Conservation (phyloP, 1,140 invertebrate species). For the Helicoverpa zea region DNA sequence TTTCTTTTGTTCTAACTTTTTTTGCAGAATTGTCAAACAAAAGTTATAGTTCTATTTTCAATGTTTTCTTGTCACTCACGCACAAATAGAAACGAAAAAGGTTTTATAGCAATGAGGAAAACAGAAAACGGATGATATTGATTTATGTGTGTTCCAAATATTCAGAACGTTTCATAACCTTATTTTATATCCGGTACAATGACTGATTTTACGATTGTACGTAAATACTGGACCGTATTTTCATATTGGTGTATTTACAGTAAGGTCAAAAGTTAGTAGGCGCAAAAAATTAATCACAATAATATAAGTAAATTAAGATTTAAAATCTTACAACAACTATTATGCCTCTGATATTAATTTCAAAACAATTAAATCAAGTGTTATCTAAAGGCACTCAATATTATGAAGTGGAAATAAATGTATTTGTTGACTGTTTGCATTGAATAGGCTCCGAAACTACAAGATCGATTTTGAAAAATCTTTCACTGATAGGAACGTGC, state of each 20-base stretch:
- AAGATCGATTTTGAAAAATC: too few species aligned
- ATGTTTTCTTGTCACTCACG: background rate
- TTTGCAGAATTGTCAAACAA: background rate
- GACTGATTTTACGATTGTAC: background rate
- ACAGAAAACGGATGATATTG: background rate
- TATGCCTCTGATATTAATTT: too few species aligned
- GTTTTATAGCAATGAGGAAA: background rate
- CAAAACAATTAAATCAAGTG: too few species aligned
- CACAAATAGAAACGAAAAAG: background rate
- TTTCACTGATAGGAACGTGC: too few species aligned
- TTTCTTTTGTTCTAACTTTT: background rate
- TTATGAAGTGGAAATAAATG: too few species aligned
- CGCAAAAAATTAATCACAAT: too few species aligned
- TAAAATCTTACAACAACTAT: too few species aligned
- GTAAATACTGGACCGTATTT: background rate
- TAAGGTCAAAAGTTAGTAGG: too few species aligned
- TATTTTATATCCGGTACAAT: slow-evolving; percentile 17
- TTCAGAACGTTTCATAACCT: background rate
- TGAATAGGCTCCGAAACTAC: too few species aligned
- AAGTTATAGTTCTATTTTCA: background rate
- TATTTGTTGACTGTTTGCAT: too few species aligned
- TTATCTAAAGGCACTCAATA: too few species aligned
- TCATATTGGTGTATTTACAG: background rate
- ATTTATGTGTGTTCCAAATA: slow-evolving; percentile 1
- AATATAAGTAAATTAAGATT: too few species aligned